These are phyloP conservation scores for Dynastes maya DNA, from an alignment of 2,888 invertebrate species.

Conservation along the genomic window DNA sequence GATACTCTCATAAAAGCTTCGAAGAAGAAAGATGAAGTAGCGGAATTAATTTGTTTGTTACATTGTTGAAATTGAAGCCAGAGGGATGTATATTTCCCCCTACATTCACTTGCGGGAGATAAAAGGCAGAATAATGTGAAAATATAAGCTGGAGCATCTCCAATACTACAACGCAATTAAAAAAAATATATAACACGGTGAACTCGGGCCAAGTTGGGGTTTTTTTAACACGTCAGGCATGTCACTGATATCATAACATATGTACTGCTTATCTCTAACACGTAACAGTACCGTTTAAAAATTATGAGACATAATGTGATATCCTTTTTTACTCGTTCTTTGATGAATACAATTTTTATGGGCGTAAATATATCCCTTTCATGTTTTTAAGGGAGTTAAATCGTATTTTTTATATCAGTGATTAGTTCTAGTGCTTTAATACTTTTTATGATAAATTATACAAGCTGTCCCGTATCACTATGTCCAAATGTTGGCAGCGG, in stretches of 20 bases:
- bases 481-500: too few species aligned
- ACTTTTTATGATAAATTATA: too few species aligned
- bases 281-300: slow-evolving; percentile 2
- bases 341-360: not conserved
- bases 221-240: slow-evolving; percentile 1
- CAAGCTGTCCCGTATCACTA: too few species aligned
- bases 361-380: not conserved
- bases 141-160: not conserved
- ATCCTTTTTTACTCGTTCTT: too few species aligned
- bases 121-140: not conserved
- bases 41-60: slow-evolving; percentile 27
- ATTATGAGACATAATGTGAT: not conserved
- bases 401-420: too few species aligned
- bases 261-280: slow-evolving; percentile 26
- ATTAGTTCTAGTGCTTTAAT: too few species aligned
- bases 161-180: slow-evolving; percentile 4
- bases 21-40: not conserved
- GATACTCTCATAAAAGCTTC: slow-evolving; percentile 1
- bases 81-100: not conserved
- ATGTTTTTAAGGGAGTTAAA: not conserved
- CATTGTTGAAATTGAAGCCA: slow-evolving; percentile 1
- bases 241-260: slow-evolving; percentile 24
- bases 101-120: not conserved
- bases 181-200: slow-evolving; percentile 8
- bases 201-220: not conserved